Conservation (phyloP, 2,113 vertebrate genomes). For the Machaerirhynchus nigripectus region DNA sequence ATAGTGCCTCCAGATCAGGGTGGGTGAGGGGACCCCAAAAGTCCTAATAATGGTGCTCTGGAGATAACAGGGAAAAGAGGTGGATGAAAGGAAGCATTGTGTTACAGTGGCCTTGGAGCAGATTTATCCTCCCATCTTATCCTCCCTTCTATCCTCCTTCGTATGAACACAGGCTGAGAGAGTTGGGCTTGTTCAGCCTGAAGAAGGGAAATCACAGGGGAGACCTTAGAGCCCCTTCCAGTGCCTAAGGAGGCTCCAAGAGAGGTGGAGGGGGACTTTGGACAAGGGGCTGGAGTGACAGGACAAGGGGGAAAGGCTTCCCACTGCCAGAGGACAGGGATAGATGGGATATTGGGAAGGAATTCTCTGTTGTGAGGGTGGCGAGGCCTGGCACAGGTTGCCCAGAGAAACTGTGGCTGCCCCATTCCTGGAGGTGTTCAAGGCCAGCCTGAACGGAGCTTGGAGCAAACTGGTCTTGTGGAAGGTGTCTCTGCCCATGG, state of each 20-base stretch:
- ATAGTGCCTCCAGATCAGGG: neutral
- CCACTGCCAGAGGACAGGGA: neutral
- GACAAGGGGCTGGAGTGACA: neutral
- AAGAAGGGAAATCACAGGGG: neutral
- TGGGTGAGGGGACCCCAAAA: neutral
- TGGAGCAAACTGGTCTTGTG: accelerated
- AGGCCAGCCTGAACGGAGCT: accelerated
- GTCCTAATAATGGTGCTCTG: neutral
- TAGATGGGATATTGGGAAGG: neutral
- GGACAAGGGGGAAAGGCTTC: neutral
- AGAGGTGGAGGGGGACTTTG: neutral
- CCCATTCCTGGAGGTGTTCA: neutral
- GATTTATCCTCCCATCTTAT: neutral
- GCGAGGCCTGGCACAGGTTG: accelerated
- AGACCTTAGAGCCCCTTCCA: neutral
- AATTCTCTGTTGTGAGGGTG: neutral
- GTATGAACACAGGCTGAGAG: neutral
- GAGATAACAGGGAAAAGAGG: neutral
- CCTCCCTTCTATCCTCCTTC: neutral
- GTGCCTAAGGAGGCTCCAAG: neutral
- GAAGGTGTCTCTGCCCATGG: neutral
- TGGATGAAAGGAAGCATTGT: neutral
- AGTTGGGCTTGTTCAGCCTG: neutral
- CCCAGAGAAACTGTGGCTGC: neutral
- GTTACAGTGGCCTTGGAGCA: neutral